Conservation (phyloP, 2,888 invertebrate species). For the Apamea crenata region DNA sequence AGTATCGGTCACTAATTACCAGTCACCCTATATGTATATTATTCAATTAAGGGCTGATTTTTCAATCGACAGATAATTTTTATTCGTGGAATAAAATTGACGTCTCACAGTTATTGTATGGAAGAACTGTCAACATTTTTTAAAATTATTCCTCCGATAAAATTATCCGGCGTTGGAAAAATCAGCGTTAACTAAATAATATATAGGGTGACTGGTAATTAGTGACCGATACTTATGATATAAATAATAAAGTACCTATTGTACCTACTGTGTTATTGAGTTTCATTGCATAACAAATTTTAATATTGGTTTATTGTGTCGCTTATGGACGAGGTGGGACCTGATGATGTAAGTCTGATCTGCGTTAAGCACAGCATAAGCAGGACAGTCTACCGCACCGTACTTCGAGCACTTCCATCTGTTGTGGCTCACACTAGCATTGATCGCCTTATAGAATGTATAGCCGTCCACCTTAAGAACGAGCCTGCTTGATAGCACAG, state of each 20-base stretch:
- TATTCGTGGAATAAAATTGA: no score
- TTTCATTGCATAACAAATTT: neutral
- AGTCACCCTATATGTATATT: neutral
- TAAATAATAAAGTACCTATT: neutral
- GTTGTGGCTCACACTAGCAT: conserved; percentile 5
- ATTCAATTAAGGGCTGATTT: neutral
- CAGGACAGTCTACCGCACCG: conserved; percentile 47
- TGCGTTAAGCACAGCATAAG: conserved; percentile 50
- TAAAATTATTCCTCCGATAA: no score
- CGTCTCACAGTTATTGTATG: no score
- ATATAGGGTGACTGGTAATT: no score
- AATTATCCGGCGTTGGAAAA: no score
- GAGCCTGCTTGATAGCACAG: conserved; percentile 59
- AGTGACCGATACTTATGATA: no score
- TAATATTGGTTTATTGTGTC: conserved; percentile 46
- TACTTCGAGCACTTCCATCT: conserved; percentile 61
- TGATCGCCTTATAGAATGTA: conserved; percentile 65
- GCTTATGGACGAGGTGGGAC: conserved; percentile 44
- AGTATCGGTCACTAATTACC: neutral
- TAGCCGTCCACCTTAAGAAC: conserved; percentile 70
- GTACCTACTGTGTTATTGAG: neutral
- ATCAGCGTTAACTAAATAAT: no score
- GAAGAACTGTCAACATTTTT: no score
- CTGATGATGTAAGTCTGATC: conserved; percentile 46
- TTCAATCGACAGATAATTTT: no score